Evolutionary conservation across 2,888 invertebrate genomes (phyloP).

Genomic region (Mythimna vitellina): DNA sequence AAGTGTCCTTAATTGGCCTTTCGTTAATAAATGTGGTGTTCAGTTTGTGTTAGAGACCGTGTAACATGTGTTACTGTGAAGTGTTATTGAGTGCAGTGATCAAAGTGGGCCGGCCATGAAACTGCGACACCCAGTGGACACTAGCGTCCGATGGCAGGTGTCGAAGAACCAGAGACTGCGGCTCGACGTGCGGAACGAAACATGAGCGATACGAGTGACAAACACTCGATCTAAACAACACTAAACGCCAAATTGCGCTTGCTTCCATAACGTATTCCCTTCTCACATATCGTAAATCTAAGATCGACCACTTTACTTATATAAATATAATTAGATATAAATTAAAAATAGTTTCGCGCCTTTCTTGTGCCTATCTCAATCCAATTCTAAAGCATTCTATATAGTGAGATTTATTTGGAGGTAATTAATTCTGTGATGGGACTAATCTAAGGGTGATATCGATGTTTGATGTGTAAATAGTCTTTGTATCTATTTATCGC

Average conservation of each 20-base stretch:
- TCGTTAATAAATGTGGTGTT: conserved; percentile 63
- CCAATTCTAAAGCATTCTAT: conserved; percentile 82
- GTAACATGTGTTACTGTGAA: conserved; percentile 81
- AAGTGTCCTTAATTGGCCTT: conserved; percentile 65
- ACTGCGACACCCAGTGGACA: conserved; percentile 82
- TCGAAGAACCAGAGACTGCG: conserved; percentile 88
- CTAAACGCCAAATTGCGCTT: conserved; percentile 88
- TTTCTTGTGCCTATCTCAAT: conserved; percentile 88
- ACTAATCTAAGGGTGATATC: conserved; percentile 80
- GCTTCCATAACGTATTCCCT: conserved; percentile 87
- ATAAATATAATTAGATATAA: conserved; percentile 75
- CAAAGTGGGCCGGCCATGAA: conserved; percentile 90
- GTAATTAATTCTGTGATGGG: conserved; percentile 84
- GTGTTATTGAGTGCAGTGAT: conserved; percentile 86
- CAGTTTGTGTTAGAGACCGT: conserved; percentile 63
- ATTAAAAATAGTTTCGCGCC: conserved; percentile 82
- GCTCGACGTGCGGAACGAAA: conserved; percentile 88
- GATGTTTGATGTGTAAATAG: conserved; percentile 80
- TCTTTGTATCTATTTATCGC: conserved; percentile 68
- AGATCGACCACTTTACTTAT: conserved; percentile 79
- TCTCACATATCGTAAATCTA: conserved; percentile 87
- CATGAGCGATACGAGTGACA: conserved; percentile 78
- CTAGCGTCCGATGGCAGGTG: conserved; percentile 87
- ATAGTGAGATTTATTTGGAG: conserved; percentile 79
- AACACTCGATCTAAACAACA: conserved; percentile 67